Evolutionary conservation across 2,888 invertebrate species (phyloP), one percentile per base, ranked within the genome.

Genomic region (Hipparchia semele): DNA sequence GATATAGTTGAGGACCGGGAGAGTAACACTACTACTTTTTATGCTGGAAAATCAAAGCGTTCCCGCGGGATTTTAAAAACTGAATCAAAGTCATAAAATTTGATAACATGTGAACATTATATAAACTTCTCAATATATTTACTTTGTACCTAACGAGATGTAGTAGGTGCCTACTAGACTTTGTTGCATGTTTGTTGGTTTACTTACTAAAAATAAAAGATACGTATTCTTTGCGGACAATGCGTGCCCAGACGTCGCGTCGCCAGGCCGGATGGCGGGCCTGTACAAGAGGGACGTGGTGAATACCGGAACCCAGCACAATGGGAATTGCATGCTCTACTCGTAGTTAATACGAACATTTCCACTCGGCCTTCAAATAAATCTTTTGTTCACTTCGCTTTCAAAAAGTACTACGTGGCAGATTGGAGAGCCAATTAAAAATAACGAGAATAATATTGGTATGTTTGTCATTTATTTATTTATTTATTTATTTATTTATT

Each of bases 351-450:
- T 59, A 51, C 56, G 33, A 68, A 61, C 9, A 54, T 56, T 56
- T 74, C 45, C 60, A 74, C 71, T 61, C 60, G 10, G 51, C 51
- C 69, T 62, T 9, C 45, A 65, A 65, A 61, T 49, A 23, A 68
- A 49, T 66, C 65, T 71, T 61, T 69, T 74, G 71, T 74, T 69
- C 68, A 58, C 65, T n/a, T 51, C 23, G 60, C 23, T 66, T 66
- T 66, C 60, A 46, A 67, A 71, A 60, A 58, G 58, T 58, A 71
- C 58, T 13, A 58, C 12, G 59, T 46, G 46, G 49, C 46, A 45
- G 58, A 65, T 66, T 66, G 71, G 49, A 71, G 53, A 61, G 71
- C 46, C 60, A 59, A 61, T 66, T 67, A 60, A 61, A 59, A 71
- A 60, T 56, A 56, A 46, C 67, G 58, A 67, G 46, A 58, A 13